phyloP scores from a whole-genome alignment of 2,797 vertebrate genomes.

The Gymnothorax reevesii region DNA sequence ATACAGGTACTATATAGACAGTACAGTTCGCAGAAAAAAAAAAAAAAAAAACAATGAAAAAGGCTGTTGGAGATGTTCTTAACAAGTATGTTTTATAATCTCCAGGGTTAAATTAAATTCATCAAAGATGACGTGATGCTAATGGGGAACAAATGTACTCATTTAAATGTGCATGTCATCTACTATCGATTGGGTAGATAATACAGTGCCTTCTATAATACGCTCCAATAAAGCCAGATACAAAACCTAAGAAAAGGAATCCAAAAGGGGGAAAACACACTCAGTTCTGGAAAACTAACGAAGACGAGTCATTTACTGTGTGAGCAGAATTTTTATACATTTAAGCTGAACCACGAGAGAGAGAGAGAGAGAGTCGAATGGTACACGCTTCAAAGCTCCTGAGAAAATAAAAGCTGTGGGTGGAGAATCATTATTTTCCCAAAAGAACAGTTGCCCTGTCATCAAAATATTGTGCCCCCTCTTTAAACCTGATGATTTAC shows the following conservation, averaged over 20 bases:
- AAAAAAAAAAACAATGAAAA: too few species aligned
- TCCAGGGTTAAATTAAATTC: not conserved
- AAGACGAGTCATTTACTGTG: not conserved
- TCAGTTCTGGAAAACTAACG: not conserved
- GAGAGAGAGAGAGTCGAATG: not conserved
- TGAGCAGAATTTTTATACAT: not conserved
- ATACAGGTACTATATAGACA: too few species aligned
- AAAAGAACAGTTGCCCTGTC: not conserved
- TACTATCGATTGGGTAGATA: not conserved
- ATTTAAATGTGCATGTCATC: not conserved
- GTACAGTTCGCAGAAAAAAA: too few species aligned
- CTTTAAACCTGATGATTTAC: not conserved
- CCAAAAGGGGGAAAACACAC: not conserved
- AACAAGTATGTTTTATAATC: not conserved
- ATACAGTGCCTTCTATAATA: not conserved
- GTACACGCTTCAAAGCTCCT: not conserved
- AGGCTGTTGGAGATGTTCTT: too few species aligned
- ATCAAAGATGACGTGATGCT: not conserved
- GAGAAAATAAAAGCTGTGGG: not conserved
- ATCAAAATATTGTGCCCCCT: not conserved
- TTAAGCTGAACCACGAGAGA: not conserved
- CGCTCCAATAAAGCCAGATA: not conserved
- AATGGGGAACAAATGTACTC: not conserved
- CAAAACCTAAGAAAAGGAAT: not conserved
- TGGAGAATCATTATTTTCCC: not conserved